These are phyloP conservation scores for pig (Sus scrofa) DNA, from an alignment of 2,113 vertebrate genomes.

Conservation along the genomic window T2T-Sscrofa CM000819.6:66470001-66470500, in stretches of 20 bases:
- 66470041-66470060: too few species aligned
- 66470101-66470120: not conserved
- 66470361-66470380: not conserved
- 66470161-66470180: not conserved
- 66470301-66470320: not conserved
- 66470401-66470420: not conserved
- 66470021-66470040: too few species aligned
- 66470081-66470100: too few species aligned
- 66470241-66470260: not conserved
- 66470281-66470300: not conserved
- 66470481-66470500: not conserved
- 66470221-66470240: not conserved
- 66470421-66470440: not conserved
- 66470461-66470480: not conserved
- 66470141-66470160: not conserved
- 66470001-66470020: too few species aligned
- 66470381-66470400: not conserved
- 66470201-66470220: not conserved
- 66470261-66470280: not conserved
- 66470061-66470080: too few species aligned
- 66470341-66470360: not conserved
- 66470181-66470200: not conserved
- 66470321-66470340: not conserved
- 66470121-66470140: not conserved
- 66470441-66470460: not conserved